A percentile compares a stretch with the other conserved stretches of the same genome.
phyloP scores from a whole-genome alignment of 2,888 invertebrate genomes.

The Hypolimnas misippus region DNA sequence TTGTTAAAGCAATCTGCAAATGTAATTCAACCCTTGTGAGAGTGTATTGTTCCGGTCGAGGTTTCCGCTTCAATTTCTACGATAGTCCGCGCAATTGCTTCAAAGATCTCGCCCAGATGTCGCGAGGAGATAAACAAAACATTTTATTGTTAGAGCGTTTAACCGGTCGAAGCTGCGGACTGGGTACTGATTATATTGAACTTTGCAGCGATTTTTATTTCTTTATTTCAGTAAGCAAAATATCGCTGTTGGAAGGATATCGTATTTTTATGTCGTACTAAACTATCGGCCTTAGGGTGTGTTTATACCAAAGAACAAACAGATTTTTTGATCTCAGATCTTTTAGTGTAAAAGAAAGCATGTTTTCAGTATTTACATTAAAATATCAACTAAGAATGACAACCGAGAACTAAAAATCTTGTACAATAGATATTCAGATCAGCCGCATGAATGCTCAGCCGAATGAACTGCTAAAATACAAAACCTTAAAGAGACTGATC shows the following conservation, averaged over 20 bases:
- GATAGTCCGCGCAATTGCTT: constrained; percentile 24
- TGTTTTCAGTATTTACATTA: no score
- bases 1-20: constrained; percentile 14
- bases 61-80: constrained; percentile 21
- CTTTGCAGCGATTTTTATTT: not conserved
- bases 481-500: no score
- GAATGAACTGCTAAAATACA: no score
- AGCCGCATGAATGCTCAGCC: no score
- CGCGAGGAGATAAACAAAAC: constrained; percentile 18
- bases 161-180: not conserved
- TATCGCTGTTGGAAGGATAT: not conserved
- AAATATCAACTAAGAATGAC: no score
- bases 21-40: constrained; percentile 16
- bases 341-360: no score
- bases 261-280: no score
- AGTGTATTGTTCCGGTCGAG: constrained; percentile 13
- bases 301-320: no score
- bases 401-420: no score
- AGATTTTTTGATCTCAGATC: no score
- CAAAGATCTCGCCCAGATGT: constrained; percentile 24
- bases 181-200: not conserved
- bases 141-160: constrained; percentile 18
- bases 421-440: no score
- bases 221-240: not conserved
- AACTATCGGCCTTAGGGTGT: no score